phyloP scores from a whole-genome alignment of 1,140 invertebrate species.

The Oedothorax gibbosus region DNA sequence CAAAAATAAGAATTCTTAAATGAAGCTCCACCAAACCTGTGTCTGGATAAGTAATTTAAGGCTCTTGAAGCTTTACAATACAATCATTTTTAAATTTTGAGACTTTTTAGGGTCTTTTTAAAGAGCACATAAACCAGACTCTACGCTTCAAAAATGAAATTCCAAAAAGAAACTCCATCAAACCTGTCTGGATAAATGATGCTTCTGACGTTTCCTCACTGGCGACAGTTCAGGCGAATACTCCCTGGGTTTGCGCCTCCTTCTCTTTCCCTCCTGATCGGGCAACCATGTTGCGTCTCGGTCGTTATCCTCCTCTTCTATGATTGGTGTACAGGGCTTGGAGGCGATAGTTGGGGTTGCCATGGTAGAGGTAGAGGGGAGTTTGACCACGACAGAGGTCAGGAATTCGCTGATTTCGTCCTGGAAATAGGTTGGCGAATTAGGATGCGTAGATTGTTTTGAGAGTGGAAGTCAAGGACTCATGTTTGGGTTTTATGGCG shows the following conservation, averaged over 20 bases:
- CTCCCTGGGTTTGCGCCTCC: constrained; percentile 30
- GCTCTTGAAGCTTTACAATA: no score
- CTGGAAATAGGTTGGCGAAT: background rate
- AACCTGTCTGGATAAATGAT: constrained; percentile 40
- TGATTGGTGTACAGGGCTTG: constrained; percentile 38
- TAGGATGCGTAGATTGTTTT: no score
- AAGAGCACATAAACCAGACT: background rate
- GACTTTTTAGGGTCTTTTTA: background rate
- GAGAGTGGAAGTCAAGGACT: no score
- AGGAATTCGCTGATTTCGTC: constrained; percentile 57
- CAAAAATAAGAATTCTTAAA: no score
- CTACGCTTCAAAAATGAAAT: background rate
- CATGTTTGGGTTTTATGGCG: no score
- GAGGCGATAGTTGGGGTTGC: background rate
- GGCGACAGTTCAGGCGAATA: constrained; percentile 42
- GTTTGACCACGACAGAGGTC: constrained; percentile 27
- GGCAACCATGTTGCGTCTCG: background rate
- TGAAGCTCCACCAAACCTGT: no score
- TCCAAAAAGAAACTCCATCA: background rate
- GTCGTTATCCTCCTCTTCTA: background rate
- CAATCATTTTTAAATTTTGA: no score
- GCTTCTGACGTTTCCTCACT: constrained; percentile 14
- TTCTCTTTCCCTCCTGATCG: constrained; percentile 40
- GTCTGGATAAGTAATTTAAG: no score
- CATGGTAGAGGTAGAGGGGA: constrained; percentile 13